A percentile compares a stretch with the other conserved stretches of the same genome.
Evolutionary conservation across 2,888 invertebrate genomes (phyloP).

Genomic region (Netelia virgata): DNA sequence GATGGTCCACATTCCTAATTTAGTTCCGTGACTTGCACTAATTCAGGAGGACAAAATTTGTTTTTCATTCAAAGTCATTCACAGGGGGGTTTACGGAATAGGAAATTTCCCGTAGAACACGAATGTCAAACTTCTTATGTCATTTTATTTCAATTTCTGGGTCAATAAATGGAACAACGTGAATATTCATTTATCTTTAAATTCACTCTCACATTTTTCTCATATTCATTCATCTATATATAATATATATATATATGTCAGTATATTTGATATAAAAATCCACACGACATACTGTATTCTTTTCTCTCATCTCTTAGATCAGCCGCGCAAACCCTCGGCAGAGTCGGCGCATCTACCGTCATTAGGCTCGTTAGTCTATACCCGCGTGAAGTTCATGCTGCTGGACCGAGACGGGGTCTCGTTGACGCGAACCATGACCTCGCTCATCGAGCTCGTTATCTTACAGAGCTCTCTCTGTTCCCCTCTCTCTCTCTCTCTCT

Average conservation of each 20-base stretch:
- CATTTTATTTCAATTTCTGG: too few species aligned
- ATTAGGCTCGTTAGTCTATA: constrained; percentile 48
- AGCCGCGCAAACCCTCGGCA: background rate
- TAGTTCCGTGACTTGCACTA: too few species aligned
- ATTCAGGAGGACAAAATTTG: too few species aligned
- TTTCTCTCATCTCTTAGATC: background rate
- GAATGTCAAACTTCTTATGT: too few species aligned
- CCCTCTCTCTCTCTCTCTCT: background rate
- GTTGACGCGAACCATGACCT: constrained; percentile 55
- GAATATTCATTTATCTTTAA: constrained; percentile 5
- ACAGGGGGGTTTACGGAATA: too few species aligned
- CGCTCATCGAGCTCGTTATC: constrained; percentile 43
- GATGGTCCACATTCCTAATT: too few species aligned
- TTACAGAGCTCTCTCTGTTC: constrained; percentile 2
- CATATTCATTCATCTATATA: background rate
- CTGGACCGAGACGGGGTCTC: background rate
- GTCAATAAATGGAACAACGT: background rate
- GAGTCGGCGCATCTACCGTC: background rate
- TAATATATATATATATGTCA: background rate
- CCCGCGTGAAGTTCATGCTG: constrained; percentile 41
- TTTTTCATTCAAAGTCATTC: too few species aligned
- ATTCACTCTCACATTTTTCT: too few species aligned
- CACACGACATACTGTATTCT: background rate
- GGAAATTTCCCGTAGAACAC: too few species aligned
- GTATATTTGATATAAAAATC: background rate